Percentiles rank a stretch among this genome's conserved stretches.
These are phyloP conservation scores for Stegodyphus dumicola DNA, from an alignment of 1,140 invertebrate species.

Conservation along the genomic window DNA sequence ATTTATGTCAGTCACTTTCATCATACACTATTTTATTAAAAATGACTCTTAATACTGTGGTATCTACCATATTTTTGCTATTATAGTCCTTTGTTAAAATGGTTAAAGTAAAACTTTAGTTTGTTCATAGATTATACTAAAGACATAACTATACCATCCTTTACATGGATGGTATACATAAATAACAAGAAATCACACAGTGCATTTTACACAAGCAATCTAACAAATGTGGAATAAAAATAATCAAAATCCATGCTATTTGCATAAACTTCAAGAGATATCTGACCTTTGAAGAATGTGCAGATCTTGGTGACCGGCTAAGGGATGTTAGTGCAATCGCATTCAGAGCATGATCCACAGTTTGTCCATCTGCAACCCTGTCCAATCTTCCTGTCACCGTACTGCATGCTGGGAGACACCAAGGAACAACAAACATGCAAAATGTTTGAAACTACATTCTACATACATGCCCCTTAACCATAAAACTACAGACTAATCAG, in stretches of 20 bases:
- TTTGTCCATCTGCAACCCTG: not conserved
- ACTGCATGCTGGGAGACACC: slow-evolving; percentile 43
- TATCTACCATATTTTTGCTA: too few species aligned
- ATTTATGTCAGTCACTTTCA: too few species aligned
- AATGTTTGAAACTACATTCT: slow-evolving; percentile 2
- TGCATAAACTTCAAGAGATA: not conserved
- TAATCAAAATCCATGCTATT: not conserved
- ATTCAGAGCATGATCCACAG: slow-evolving; percentile 14
- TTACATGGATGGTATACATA: too few species aligned
- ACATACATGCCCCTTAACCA: slow-evolving; percentile 18
- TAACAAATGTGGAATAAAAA: not conserved
- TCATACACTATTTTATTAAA: too few species aligned
- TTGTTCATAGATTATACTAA: not conserved
- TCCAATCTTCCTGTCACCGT: slow-evolving; percentile 23
- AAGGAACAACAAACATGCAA: slow-evolving; percentile 16
- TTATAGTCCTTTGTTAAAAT: not conserved
- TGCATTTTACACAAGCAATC: not conserved
- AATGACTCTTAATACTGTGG: too few species aligned
- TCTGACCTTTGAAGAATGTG: slow-evolving; percentile 30
- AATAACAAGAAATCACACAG: not conserved
- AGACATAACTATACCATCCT: not conserved
- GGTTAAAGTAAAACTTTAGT: not conserved
- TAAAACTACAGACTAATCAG: slow-evolving; percentile 12
- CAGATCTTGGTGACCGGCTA: not conserved
- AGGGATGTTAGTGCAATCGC: slow-evolving; percentile 4